Conservation (phyloP, 2,113 vertebrate species). For the Scomber japonicus region DNA sequence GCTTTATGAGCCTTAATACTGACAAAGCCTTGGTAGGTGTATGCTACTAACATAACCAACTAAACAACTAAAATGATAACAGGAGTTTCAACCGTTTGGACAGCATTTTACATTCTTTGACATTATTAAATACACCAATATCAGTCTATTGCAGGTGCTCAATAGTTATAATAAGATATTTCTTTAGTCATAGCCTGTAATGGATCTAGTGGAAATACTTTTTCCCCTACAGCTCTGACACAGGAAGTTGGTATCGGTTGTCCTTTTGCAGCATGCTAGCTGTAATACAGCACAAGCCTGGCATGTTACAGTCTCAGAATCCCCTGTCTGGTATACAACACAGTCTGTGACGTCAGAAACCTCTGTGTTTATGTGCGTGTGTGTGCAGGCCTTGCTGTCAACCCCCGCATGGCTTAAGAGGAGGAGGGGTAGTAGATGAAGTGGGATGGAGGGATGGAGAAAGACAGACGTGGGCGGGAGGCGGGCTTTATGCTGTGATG, state of each 20-base stretch:
- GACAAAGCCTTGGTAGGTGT: no score
- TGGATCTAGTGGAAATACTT: neutral
- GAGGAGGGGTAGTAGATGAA: constrained; percentile 35
- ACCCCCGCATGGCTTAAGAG: constrained; percentile 60
- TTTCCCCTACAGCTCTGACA: neutral
- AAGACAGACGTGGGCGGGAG: constrained; percentile 37
- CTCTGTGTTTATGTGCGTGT: constrained; percentile 41
- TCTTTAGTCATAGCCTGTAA: neutral
- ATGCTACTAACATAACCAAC: neutral
- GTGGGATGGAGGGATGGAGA: constrained; percentile 22
- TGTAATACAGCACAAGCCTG: constrained; percentile 31
- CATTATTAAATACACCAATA: no score
- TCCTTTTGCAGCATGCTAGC: constrained; percentile 22
- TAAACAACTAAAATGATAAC: no score
- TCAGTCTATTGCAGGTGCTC: neutral
- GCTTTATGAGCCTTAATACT: no score
- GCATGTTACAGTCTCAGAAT: constrained; percentile 57
- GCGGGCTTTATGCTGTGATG: constrained; percentile 70
- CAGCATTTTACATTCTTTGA: no score
- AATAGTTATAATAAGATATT: neutral
- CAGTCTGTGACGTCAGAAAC: constrained; percentile 66
- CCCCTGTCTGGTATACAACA: constrained; percentile 57
- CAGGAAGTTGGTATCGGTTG: neutral
- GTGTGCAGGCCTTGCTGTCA: constrained; percentile 44
- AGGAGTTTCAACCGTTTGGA: no score